phyloP scores from a whole-genome alignment of 2,888 invertebrate species.

The Drosophila vallismaia region DNA sequence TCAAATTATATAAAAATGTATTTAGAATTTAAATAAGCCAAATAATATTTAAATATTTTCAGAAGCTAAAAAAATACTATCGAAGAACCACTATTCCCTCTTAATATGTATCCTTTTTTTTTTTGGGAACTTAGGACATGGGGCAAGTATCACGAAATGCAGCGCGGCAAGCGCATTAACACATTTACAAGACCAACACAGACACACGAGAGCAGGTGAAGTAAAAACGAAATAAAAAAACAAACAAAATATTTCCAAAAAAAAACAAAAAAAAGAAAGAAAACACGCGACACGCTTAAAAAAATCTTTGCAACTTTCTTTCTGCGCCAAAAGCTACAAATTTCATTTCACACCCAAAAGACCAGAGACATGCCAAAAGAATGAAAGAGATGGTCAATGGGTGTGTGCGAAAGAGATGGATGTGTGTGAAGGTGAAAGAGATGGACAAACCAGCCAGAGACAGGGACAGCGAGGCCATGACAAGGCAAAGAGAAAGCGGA shows the following conservation, averaged over 20 bases:
- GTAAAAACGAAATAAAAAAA: conserved; percentile 4
- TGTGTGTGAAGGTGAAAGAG: not conserved
- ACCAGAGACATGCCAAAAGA: conserved; percentile 40
- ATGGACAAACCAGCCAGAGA: not conserved
- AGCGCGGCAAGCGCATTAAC: conserved; percentile 70
- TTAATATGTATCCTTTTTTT: conserved; percentile 1
- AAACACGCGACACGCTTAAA: conserved; percentile 68
- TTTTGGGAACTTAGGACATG: not conserved
- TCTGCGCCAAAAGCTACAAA: conserved; percentile 76
- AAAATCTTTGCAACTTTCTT: conserved; percentile 78
- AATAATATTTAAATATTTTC: not conserved
- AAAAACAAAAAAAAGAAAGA: conserved; percentile 12
- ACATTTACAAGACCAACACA: conserved; percentile 52
- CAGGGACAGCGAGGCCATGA: not conserved
- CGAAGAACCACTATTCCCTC: not conserved
- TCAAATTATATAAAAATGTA: not conserved
- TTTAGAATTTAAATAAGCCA: too few relatives aligned
- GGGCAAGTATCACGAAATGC: conserved; percentile 68
- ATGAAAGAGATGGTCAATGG: not conserved
- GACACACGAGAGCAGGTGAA: conserved; percentile 22
- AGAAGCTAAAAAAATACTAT: not conserved
- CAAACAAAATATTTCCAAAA: conserved; percentile 12
- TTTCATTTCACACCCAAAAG: conserved; percentile 73
- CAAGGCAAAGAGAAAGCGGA: conserved; percentile 21
- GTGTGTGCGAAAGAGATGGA: conserved; percentile 3